phyloP scores from a whole-genome alignment of 2,113 vertebrate species.

The Hirundichthys speculiger region DNA sequence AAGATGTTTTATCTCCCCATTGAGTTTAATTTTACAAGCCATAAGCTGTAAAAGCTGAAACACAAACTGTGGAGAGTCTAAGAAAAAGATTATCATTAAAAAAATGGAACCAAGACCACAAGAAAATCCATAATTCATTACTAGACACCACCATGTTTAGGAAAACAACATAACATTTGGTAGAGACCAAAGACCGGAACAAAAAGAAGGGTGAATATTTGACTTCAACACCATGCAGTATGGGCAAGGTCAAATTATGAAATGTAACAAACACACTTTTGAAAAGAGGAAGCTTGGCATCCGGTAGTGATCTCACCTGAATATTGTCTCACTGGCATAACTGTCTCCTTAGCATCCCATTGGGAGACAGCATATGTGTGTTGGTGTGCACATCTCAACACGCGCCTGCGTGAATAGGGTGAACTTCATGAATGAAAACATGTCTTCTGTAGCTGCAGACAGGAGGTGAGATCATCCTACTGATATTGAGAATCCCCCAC shows the following conservation, averaged over 20 bases:
- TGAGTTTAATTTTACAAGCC: too few species aligned
- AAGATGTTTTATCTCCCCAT: too few species aligned
- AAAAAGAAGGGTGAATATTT: too few species aligned
- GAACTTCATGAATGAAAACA: slow-evolving; percentile 78
- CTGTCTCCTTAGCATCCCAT: slow-evolving; percentile 43
- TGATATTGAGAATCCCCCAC: slow-evolving; percentile 67
- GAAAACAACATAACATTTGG: too few species aligned
- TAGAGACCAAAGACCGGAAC: too few species aligned
- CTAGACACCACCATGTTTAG: too few species aligned
- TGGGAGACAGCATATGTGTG: slow-evolving; percentile 30
- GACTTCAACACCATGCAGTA: neutral
- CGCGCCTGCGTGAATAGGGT: slow-evolving; percentile 33
- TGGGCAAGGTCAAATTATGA: slow-evolving; percentile 23
- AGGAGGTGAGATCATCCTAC: slow-evolving; percentile 77
- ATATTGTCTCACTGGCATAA: slow-evolving; percentile 57
- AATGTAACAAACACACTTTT: slow-evolving; percentile 23
- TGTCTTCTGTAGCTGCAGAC: slow-evolving; percentile 60
- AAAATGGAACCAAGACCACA: too few species aligned
- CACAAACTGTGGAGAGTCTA: too few species aligned
- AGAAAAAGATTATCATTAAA: too few species aligned
- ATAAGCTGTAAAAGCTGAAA: too few species aligned
- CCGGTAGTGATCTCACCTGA: slow-evolving; percentile 72
- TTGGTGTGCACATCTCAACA: neutral
- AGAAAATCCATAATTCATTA: too few species aligned
- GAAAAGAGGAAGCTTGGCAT: slow-evolving; percentile 30